phyloP scores from a whole-genome alignment of 2,113 vertebrate genomes.

The Benthochromis sp. region DNA sequence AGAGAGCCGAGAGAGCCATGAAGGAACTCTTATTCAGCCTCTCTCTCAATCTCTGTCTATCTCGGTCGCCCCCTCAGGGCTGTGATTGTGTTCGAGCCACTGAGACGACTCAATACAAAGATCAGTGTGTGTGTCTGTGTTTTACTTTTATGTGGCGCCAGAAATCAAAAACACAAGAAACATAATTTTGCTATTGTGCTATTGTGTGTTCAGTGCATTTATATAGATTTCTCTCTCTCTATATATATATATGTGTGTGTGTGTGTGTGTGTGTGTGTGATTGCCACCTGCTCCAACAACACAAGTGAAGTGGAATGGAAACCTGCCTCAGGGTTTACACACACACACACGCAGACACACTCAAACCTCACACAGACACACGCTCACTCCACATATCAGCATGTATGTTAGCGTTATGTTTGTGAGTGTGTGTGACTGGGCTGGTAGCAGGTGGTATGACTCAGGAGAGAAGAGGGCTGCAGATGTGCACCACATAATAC shows the following conservation, averaged over 20 bases:
- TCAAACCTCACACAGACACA: not conserved
- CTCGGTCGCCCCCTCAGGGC: constrained; percentile 35
- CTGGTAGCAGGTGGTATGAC: constrained; percentile 33
- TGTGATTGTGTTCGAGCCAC: constrained; percentile 29
- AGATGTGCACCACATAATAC: not conserved
- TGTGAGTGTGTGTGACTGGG: not conserved
- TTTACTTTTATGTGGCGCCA: constrained; percentile 3
- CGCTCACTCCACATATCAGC: not conserved
- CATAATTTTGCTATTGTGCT: constrained; percentile 6
- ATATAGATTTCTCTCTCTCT: not conserved
- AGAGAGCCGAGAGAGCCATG: not conserved
- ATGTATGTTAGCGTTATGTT: not conserved
- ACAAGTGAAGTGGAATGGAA: constrained; percentile 54
- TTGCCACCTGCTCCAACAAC: constrained; percentile 50
- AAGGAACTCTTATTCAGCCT: not conserved
- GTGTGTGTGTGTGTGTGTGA: not conserved
- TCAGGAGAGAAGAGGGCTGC: constrained; percentile 3
- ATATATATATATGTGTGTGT: not conserved
- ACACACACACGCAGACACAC: not conserved
- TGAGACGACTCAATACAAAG: constrained; percentile 24
- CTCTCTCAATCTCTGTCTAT: constrained; percentile 18
- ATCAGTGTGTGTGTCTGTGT: constrained; percentile 5
- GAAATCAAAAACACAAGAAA: constrained; percentile 27
- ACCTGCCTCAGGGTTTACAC: constrained; percentile 33
- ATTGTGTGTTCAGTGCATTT: not conserved